These are phyloP conservation scores for Gryllus bimaculatus DNA, from an alignment of 1,140 invertebrate genomes.

Conservation along the genomic window DNA sequence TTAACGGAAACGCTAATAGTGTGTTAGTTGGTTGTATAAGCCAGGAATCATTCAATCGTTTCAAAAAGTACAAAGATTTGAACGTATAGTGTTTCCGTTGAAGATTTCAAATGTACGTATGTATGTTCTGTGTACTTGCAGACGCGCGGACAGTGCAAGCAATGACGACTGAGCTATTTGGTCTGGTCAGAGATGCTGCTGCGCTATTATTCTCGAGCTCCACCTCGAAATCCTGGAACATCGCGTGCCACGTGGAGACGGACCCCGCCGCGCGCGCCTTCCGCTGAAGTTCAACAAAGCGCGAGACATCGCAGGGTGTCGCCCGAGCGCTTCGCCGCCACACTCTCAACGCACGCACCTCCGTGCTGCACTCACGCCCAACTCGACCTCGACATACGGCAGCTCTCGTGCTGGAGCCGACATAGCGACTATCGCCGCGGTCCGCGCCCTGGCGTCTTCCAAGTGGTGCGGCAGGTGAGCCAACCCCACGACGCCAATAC, in stretches of 20 bases:
- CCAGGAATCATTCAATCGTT: no score
- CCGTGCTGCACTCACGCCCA: slow-evolving; percentile 57
- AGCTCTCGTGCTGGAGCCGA: slow-evolving; percentile 33
- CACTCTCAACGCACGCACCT: slow-evolving; percentile 45
- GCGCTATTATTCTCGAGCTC: slow-evolving; percentile 63
- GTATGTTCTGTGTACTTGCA: slow-evolving; percentile 33
- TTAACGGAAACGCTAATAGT: no score
- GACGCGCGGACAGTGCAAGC: slow-evolving; percentile 72
- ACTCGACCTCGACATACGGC: slow-evolving; percentile 44
- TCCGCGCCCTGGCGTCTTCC: slow-evolving; percentile 38
- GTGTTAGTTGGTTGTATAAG: no score
- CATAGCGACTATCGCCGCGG: slow-evolving; percentile 35
- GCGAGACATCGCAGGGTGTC: slow-evolving; percentile 72
- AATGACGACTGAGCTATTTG: no score
- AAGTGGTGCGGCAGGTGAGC: slow-evolving; percentile 28
- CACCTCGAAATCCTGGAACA: slow-evolving; percentile 71
- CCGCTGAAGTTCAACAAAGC: slow-evolving; percentile 86
- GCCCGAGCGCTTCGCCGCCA: slow-evolving; percentile 52
- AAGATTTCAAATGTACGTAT: no score
- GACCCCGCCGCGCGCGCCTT: slow-evolving; percentile 76
- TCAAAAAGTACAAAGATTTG: no score
- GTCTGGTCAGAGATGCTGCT: no score
- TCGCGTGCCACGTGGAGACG: slow-evolving; percentile 76
- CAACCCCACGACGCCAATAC: background rate
- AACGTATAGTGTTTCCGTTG: no score